Conservation (phyloP, 2,113 vertebrate species). For the Passer domesticus region DNA sequence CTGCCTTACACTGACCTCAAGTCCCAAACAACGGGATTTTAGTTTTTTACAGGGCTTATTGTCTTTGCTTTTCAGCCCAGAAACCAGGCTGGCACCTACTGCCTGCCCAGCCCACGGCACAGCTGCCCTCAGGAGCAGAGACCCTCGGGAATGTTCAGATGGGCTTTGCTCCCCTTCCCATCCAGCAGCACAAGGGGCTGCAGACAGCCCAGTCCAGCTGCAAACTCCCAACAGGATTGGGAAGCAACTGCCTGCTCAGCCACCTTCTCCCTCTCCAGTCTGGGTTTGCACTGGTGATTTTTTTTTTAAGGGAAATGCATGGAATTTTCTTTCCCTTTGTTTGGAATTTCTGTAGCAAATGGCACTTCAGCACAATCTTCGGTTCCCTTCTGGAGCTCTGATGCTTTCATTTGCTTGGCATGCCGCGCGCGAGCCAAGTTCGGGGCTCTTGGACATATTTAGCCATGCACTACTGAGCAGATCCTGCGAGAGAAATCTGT, state of each 20-base stretch:
- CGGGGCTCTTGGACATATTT: conserved; percentile 59
- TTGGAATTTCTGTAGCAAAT: conserved; percentile 7
- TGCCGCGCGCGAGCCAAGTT: conserved; percentile 24
- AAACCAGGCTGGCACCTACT: background rate
- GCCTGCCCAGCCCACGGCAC: rapidly evolving
- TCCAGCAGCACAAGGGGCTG: background rate
- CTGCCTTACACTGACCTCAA: background rate
- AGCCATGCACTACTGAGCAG: conserved; percentile 42
- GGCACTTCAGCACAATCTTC: background rate
- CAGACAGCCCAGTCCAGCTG: rapidly evolving
- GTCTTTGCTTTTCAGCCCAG: background rate
- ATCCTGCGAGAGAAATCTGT: conserved; percentile 10
- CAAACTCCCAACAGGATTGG: background rate
- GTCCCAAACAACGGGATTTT: background rate
- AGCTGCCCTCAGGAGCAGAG: background rate
- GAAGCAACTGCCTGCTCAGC: background rate
- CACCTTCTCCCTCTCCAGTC: background rate
- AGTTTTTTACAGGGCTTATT: background rate
- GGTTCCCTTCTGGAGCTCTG: conserved; percentile 1
- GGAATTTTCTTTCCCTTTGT: background rate
- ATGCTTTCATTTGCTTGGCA: conserved; percentile 59
- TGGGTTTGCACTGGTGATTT: background rate
- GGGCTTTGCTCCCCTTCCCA: background rate
- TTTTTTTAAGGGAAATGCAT: background rate
- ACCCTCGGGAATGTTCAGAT: background rate